These are phyloP conservation scores for Serranus cabrilla DNA, from an alignment of 2,797 vertebrate genomes.

Conservation along the genomic window DNA sequence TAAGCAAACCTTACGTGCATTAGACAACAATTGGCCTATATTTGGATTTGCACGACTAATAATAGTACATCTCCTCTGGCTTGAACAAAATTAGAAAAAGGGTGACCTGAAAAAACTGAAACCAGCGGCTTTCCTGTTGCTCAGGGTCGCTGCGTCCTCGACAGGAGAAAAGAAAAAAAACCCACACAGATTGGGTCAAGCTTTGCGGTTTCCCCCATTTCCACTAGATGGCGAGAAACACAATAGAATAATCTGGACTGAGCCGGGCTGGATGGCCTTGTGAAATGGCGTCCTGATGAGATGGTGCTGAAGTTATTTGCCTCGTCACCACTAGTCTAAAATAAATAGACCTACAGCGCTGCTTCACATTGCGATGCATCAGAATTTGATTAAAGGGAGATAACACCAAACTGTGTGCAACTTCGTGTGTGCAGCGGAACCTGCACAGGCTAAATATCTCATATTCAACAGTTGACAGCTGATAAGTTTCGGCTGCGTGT, in stretches of 20 bases:
- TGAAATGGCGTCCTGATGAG: constrained; percentile 85
- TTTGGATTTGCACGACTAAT: neutral
- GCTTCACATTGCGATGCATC: neutral
- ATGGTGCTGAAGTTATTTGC: constrained; percentile 75
- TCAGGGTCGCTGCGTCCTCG: constrained; percentile 19
- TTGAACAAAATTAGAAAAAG: neutral
- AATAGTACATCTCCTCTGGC: no score
- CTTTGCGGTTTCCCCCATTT: constrained; percentile 34
- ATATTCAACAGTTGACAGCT: constrained; percentile 51
- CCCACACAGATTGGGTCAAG: neutral
- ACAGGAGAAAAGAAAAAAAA: neutral
- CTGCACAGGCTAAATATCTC: no score
- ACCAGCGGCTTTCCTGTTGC: neutral
- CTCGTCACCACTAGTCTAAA: constrained; percentile 55
- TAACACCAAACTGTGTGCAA: neutral
- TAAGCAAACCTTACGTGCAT: neutral
- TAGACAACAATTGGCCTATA: neutral
- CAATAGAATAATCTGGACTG: constrained; percentile 11
- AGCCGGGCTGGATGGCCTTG: constrained; percentile 54
- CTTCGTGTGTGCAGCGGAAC: neutral
- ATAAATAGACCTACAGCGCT: neutral
- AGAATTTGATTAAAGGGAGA: neutral
- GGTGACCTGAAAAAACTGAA: neutral
- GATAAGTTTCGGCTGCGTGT: neutral
- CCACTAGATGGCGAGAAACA: constrained; percentile 79